A percentile compares a stretch with the other conserved stretches of the same genome.
Conservation (phyloP, 2,113 vertebrate species). For the Mustela lutreola region DNA sequence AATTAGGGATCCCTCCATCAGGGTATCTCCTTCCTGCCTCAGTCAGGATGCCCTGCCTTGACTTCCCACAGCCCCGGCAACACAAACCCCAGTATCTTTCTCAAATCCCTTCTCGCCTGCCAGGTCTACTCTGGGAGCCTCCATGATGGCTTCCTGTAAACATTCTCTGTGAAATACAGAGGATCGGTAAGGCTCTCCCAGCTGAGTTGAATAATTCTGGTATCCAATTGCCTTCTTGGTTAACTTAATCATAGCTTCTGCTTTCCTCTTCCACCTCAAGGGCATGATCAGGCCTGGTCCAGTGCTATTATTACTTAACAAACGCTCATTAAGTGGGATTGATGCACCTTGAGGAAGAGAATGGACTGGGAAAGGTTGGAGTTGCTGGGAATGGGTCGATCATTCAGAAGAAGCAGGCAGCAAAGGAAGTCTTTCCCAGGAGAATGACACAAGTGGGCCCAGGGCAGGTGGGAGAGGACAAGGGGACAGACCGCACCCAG, state of each 20-base stretch:
- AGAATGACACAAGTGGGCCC: background rate
- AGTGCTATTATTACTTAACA: background rate
- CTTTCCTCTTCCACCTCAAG: background rate
- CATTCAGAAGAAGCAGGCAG: background rate
- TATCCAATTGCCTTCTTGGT: background rate
- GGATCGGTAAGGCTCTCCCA: background rate
- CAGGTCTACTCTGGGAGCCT: background rate
- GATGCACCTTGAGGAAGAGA: background rate
- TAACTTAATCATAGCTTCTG: background rate
- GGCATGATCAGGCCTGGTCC: no score
- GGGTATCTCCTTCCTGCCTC: background rate
- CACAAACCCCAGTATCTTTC: background rate
- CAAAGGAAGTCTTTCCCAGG: background rate
- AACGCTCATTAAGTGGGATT: background rate
- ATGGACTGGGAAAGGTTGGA: background rate
- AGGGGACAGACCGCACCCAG: background rate
- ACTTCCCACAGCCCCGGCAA: background rate
- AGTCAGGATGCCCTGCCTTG: rapidly evolving
- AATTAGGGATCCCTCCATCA: background rate
- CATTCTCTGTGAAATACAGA: background rate
- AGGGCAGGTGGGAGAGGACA: no score
- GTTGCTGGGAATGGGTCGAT: background rate
- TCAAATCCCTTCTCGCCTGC: background rate
- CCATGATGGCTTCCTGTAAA: background rate
- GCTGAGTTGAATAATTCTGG: background rate